Evolutionary conservation across 2,113 vertebrate genomes (phyloP).

Genomic region (Macaca mulatta): DNA sequence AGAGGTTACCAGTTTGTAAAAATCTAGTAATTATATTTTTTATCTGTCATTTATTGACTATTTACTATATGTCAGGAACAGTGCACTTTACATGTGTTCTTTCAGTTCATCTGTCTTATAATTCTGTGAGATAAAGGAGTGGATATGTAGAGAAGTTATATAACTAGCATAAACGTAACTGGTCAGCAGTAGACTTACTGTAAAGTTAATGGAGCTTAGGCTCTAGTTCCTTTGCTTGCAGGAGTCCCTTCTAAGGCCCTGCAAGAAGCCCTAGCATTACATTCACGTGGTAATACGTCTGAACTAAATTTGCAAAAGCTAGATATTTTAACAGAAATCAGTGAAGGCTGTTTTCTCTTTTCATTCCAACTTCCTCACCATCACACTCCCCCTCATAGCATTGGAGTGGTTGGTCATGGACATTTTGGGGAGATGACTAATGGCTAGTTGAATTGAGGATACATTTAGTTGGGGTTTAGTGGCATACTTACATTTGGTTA

Average conservation of each 20-base stretch:
- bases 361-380: not conserved
- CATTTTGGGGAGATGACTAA: not conserved
- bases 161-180: not conserved
- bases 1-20: not conserved
- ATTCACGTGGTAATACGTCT: not conserved
- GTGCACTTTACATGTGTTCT: not conserved
- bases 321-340: constrained; percentile 3
- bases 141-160: not conserved
- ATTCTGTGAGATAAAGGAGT: not conserved
- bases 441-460: not conserved
- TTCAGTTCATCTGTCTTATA: not conserved
- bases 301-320: not conserved
- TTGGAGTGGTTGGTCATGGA: not conserved
- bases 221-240: not conserved
- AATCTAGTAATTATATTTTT: not conserved
- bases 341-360: not conserved
- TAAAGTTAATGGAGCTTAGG: not conserved
- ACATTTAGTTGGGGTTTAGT: not conserved
- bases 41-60: not conserved
- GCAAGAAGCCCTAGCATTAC: not conserved
- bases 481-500: not conserved
- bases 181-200: not conserved
- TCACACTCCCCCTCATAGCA: not conserved
- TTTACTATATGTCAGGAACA: not conserved
- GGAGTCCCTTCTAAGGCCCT: not conserved